Conservation (phyloP, 2,113 vertebrate genomes). For the Eclectus roratus region DNA sequence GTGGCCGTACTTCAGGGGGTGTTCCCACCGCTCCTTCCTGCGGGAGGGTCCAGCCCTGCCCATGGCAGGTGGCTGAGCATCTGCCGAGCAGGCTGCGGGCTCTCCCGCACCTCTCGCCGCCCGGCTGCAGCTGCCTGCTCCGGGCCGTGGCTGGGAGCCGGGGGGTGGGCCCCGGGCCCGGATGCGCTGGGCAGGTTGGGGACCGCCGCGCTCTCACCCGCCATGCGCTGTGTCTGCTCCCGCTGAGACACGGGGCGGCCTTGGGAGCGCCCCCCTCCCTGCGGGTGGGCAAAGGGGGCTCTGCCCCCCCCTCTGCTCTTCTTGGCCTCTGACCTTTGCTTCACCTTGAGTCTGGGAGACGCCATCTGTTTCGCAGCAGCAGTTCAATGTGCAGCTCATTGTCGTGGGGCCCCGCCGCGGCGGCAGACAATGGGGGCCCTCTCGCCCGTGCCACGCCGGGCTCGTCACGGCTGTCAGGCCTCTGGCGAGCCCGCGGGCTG, state of each 20-base stretch:
- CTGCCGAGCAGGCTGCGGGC: not conserved
- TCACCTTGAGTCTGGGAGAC: slow-evolving; percentile 63
- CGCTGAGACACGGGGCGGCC: not conserved
- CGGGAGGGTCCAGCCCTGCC: not conserved
- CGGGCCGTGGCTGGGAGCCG: accelerated
- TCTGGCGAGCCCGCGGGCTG: not conserved
- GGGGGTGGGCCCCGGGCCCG: not conserved
- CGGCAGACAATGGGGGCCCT: slow-evolving; percentile 57
- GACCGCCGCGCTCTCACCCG: not conserved
- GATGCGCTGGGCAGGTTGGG: not conserved
- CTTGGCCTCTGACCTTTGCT: slow-evolving; percentile 63
- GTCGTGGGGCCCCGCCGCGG: slow-evolving; percentile 14
- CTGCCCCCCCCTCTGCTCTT: not conserved
- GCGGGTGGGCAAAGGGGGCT: not conserved
- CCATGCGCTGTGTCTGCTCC: not conserved
- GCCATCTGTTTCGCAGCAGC: slow-evolving; percentile 66
- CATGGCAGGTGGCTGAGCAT: slow-evolving; percentile 1
- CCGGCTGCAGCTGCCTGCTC: not conserved
- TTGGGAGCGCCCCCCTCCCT: not conserved
- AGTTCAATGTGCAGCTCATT: slow-evolving; percentile 8
- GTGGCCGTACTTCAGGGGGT: not conserved
- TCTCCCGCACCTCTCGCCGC: not conserved
- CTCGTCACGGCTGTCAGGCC: slow-evolving; percentile 41
- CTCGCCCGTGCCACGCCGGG: not conserved
- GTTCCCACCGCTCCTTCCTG: not conserved